Percentiles rank a stretch among this genome's conserved stretches.
Evolutionary conservation across 2,797 vertebrate species (phyloP).

Genomic region (Sebastes nivosus): DNA sequence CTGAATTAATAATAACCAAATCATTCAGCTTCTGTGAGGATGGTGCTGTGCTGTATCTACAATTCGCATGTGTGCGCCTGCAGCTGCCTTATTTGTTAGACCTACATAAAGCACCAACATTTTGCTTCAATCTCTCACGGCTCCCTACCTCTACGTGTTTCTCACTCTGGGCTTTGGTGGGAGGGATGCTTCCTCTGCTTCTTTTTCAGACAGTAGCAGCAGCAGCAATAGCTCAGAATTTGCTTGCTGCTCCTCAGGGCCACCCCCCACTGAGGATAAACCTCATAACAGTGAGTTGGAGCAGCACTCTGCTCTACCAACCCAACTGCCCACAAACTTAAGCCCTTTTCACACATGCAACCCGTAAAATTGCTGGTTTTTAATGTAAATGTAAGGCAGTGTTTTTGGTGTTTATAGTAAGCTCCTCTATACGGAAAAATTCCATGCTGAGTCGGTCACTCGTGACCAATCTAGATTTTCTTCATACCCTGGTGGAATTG

Average conservation of each 20-base stretch:
- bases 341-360: slow-evolving; percentile 59
- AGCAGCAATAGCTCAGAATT: slow-evolving; percentile 88
- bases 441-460: neutral
- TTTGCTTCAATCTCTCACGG: neutral
- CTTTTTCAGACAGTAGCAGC: slow-evolving; percentile 81
- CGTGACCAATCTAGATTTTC: neutral
- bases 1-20: neutral
- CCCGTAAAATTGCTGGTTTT: neutral
- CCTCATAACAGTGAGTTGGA: slow-evolving; percentile 92
- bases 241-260: slow-evolving; percentile 87
- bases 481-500: neutral
- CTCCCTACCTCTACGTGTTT: neutral
- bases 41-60: neutral
- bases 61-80: neutral
- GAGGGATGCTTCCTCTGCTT: slow-evolving; percentile 48
- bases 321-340: slow-evolving; percentile 47
- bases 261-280: slow-evolving; percentile 88
- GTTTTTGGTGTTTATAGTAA: neutral
- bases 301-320: slow-evolving; percentile 69
- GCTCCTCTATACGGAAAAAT: neutral
- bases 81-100: neutral
- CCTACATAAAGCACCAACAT: neutral
- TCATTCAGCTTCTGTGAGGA: neutral
- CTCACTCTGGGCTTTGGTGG: neutral
- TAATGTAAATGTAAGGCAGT: neutral